Percentiles rank a stretch among this genome's conserved stretches.
Evolutionary conservation across 2,888 invertebrate species (phyloP).

Genomic region (Galerucella calmariensis): DNA sequence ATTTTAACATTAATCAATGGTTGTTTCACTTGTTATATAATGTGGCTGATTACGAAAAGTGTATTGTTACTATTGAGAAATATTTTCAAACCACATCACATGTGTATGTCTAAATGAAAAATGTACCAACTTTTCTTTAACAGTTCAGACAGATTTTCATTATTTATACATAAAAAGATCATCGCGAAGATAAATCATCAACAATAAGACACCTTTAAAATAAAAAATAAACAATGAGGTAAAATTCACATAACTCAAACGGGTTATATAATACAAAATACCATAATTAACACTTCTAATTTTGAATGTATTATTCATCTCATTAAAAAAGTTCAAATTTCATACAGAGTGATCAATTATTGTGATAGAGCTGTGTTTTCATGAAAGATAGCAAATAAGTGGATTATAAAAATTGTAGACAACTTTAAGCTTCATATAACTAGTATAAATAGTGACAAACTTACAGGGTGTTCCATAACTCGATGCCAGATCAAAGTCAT

Average conservation of each 20-base stretch:
- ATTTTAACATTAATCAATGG: constrained; percentile 2
- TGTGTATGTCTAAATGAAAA: constrained; percentile 9
- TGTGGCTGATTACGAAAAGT: not conserved
- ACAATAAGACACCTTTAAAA: constrained; percentile 26
- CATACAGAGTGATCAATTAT: too few relatives aligned
- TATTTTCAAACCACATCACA: not conserved
- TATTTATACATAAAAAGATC: constrained; percentile 23
- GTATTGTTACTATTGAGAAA: constrained; percentile 12
- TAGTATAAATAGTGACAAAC: too few relatives aligned
- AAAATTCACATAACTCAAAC: constrained; percentile 23
- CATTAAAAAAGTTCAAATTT: not conserved
- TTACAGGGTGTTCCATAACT: too few relatives aligned
- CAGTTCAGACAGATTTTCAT: constrained; percentile 20
- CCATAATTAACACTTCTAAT: not conserved
- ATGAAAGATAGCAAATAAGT: too few relatives aligned
- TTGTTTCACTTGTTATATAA: not conserved
- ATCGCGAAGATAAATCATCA: constrained; percentile 16
- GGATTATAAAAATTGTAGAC: too few relatives aligned
- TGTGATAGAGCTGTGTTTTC: too few relatives aligned
- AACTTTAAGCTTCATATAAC: too few relatives aligned
- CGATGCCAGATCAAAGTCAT: too few relatives aligned
- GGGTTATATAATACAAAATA: constrained; percentile 21
- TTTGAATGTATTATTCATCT: not conserved
- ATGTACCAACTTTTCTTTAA: constrained; percentile 14
- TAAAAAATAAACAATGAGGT: constrained; percentile 18